phyloP scores from a whole-genome alignment of 2,888 invertebrate genomes.

The Macrosiphum euphorbiae region DNA sequence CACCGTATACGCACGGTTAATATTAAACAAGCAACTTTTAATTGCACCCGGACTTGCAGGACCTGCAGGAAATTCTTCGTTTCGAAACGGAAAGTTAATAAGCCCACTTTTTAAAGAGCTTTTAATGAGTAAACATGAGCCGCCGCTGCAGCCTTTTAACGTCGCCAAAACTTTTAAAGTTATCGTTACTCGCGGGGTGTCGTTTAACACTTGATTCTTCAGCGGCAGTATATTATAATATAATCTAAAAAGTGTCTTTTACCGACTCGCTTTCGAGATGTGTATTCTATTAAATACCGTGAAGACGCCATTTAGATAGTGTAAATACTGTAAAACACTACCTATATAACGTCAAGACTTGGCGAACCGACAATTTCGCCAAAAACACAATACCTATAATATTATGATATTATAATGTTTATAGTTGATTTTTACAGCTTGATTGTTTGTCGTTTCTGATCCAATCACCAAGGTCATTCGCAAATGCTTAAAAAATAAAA shows the following conservation, averaged over 20 bases:
- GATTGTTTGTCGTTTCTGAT: too few relatives aligned
- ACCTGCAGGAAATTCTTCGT: background rate
- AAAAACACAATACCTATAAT: background rate
- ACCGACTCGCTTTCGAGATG: background rate
- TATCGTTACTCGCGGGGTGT: background rate
- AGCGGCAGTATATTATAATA: background rate
- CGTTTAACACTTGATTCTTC: slow-evolving; percentile 34
- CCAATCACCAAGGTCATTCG: too few relatives aligned
- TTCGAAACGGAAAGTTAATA: slow-evolving; percentile 14
- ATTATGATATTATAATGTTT: background rate
- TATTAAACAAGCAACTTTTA: slow-evolving; percentile 38
- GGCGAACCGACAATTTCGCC: background rate
- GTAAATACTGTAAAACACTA: too few relatives aligned
- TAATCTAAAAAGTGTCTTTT: slow-evolving; percentile 39
- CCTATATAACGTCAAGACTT: background rate
- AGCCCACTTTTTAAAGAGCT: slow-evolving; percentile 33
- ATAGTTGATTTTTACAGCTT: background rate
- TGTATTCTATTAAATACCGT: background rate
- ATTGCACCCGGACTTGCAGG: background rate
- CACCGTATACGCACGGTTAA: background rate
- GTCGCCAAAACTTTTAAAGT: slow-evolving; percentile 27
- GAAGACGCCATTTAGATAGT: too few relatives aligned
- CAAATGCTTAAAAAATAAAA: too few relatives aligned
- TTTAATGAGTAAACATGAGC: slow-evolving; percentile 26
- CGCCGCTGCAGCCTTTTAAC: background rate